Conservation (phyloP, 2,113 vertebrate genomes). For the Symphodus melops region DNA sequence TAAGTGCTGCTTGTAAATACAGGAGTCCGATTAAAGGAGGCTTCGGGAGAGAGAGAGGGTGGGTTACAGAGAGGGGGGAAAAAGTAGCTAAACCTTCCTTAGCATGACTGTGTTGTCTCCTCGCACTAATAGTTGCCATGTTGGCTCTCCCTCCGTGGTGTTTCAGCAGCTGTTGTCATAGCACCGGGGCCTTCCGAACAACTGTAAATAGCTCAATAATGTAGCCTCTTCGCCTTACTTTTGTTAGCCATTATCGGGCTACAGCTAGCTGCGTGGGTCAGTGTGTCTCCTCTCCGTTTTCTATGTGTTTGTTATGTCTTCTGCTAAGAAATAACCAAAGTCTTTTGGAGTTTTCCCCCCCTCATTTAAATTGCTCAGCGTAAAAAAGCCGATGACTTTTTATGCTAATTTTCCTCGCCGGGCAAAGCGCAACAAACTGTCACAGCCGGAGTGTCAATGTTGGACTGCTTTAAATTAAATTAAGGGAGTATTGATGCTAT, state of each 20-base stretch:
- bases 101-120: constrained; percentile 76
- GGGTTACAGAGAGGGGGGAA: constrained; percentile 70
- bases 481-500: neutral
- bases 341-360: constrained; percentile 28
- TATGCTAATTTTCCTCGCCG: constrained; percentile 17
- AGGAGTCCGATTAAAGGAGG: constrained; percentile 79
- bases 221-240: constrained; percentile 64
- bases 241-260: constrained; percentile 70
- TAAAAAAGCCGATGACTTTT: constrained; percentile 37
- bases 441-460: neutral
- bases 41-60: constrained; percentile 63
- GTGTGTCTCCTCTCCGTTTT: constrained; percentile 32
- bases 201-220: constrained; percentile 69
- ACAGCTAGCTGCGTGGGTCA: constrained; percentile 75
- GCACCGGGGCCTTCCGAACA: constrained; percentile 80
- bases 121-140: constrained; percentile 72
- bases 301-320: constrained; percentile 48
- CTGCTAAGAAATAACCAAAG: constrained; percentile 21
- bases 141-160: constrained; percentile 65
- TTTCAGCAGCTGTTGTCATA: constrained; percentile 77
- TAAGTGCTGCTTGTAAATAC: constrained; percentile 79
- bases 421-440: neutral
- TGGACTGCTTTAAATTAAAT: constrained; percentile 19
- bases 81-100: constrained; percentile 83
- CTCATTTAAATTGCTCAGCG: neutral